Conservation (phyloP, 2,888 invertebrate genomes). For the Lithophane socia region DNA sequence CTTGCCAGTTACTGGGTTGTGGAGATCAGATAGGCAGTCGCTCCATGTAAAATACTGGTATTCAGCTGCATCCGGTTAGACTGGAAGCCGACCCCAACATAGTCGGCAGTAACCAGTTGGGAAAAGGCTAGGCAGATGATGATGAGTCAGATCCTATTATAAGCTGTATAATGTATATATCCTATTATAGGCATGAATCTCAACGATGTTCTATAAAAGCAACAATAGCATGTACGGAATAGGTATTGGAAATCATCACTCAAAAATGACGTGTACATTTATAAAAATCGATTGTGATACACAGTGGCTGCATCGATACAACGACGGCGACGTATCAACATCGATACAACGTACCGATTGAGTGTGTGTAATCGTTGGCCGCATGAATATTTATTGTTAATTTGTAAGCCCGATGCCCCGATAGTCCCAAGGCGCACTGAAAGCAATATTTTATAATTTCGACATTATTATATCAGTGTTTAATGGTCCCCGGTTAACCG, state of each 20-base stretch:
- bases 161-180: too few species aligned
- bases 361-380: constrained; percentile 75
- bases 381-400: constrained; percentile 89
- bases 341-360: constrained; percentile 66
- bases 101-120: too few species aligned
- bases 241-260: constrained; percentile 65
- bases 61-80: too few species aligned
- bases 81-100: too few species aligned
- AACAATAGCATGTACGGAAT: too few species aligned
- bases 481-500: constrained; percentile 78
- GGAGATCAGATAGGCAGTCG: too few species aligned
- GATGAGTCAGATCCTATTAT: too few species aligned
- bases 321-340: constrained; percentile 44
- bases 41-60: too few species aligned
- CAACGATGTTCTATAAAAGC: constrained; percentile 43
- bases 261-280: constrained; percentile 64
- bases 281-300: constrained; percentile 72
- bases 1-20: too few species aligned
- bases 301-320: constrained; percentile 72
- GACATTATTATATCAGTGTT: constrained; percentile 82
- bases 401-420: constrained; percentile 83
- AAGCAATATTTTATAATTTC: constrained; percentile 83
- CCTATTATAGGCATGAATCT: constrained; percentile 38
- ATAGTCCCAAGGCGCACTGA: constrained; percentile 83
- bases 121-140: too few species aligned